These are phyloP conservation scores for Varanus komodoensis DNA, from an alignment of 2,113 vertebrate genomes.

Conservation along the genomic window DNA sequence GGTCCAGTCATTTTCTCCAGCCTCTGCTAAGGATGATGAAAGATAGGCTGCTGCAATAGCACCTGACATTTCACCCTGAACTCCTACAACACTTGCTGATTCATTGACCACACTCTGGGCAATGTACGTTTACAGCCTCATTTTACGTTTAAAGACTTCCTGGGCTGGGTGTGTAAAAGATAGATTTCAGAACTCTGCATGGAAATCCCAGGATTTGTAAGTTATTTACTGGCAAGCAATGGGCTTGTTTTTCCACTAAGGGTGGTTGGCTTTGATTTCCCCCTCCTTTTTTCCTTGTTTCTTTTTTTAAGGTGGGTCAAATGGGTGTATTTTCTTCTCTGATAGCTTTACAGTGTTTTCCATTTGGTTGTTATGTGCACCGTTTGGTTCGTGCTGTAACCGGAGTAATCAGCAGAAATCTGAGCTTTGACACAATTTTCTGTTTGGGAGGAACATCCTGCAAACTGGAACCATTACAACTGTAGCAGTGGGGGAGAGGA, in stretches of 20 bases:
- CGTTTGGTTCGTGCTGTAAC: rapidly evolving
- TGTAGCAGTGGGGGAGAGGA: not conserved
- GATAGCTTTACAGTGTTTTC: not conserved
- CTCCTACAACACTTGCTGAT: conserved; percentile 80
- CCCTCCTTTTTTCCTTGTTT: not conserved
- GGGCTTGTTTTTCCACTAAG: conserved; percentile 11
- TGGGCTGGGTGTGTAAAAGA: conserved; percentile 62
- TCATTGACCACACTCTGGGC: conserved; percentile 79
- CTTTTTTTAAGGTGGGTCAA: not conserved
- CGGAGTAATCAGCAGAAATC: not conserved
- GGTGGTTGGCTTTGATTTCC: conserved; percentile 19
- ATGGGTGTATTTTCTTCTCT: not conserved
- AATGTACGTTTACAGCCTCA: conserved; percentile 68
- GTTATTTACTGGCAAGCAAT: conserved; percentile 32
- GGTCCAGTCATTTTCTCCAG: conserved; percentile 75
- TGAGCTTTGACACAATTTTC: not conserved
- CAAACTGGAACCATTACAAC: not conserved
- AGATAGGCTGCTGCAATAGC: conserved; percentile 79
- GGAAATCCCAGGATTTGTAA: conserved; percentile 61
- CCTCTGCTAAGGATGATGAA: conserved; percentile 69
- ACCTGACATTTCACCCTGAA: conserved; percentile 81
- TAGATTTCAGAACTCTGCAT: conserved; percentile 41
- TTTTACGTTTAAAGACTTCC: conserved; percentile 48
- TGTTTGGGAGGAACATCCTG: not conserved
- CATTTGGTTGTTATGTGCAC: not conserved